Evolutionary conservation across 1,140 invertebrate species (phyloP).

Genomic region (Penaeus vannamei): DNA sequence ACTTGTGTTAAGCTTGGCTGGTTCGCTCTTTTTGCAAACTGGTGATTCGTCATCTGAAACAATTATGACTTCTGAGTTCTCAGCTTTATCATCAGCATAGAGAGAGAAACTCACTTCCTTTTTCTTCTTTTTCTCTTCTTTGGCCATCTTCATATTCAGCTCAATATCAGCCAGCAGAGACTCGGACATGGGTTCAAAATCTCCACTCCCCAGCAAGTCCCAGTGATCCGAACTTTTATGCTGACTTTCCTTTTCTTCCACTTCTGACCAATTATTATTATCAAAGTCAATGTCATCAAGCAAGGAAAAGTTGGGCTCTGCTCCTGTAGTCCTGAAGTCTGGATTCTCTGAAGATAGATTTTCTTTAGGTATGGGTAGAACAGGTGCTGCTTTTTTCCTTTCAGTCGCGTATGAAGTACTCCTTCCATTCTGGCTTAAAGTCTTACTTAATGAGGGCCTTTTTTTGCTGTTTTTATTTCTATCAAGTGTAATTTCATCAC

Average conservation of each 20-base stretch:
- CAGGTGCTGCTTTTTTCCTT: too few species aligned
- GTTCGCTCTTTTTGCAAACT: background rate
- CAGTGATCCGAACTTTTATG: background rate
- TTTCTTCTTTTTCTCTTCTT: background rate
- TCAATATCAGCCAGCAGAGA: conserved; percentile 41
- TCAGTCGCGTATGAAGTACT: too few species aligned
- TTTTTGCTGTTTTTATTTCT: too few species aligned
- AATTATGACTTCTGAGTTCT: too few species aligned
- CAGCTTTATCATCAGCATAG: background rate
- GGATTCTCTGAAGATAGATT: too few species aligned
- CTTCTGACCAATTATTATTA: background rate
- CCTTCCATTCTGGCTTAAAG: too few species aligned
- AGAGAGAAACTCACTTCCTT: background rate
- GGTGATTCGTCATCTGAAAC: background rate
- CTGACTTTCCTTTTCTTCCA: background rate
- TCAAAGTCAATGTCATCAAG: conserved; percentile 27
- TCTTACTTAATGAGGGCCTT: too few species aligned
- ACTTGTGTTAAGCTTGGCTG: background rate
- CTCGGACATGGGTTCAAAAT: conserved; percentile 40
- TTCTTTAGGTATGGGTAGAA: too few species aligned
- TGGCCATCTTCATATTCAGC: background rate
- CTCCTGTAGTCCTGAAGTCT: too few species aligned
- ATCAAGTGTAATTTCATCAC: too few species aligned
- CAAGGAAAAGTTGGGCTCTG: conserved; percentile 13
- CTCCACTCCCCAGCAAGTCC: conserved; percentile 37